Base-by-base conservation (phyloP, 2,888 invertebrate genomes). In the Caenorhabditis sinica region DNA sequence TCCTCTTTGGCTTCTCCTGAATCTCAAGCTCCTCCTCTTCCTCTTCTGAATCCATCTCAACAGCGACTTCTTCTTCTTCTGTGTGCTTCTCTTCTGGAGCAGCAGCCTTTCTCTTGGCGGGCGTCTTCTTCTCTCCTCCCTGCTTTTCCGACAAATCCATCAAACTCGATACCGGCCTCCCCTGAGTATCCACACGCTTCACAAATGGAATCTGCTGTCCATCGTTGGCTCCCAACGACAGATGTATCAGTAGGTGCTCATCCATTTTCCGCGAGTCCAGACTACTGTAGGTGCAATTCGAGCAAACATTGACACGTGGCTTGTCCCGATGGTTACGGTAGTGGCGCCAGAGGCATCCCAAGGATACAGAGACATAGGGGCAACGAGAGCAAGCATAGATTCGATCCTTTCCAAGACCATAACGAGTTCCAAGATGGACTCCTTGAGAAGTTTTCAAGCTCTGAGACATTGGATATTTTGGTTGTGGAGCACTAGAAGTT, bases 271-370 rank as follows among this genome's bases (percentile, higher is more conserved):
- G 2, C 17, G 58, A 65, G 13, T 82, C 81, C 23, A 74, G 51
- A 1, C 82, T 82, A 33, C 85, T 85, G 43, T 85, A 85, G 9
- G 72, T 58, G 36, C 85, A 85, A n/a, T 33, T 56, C 17, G 85
- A 85, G 77, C 85, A 85, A 6, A 82, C 49, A 28, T 82, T 65
- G 66, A 60, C 71, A 36, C 51, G 40, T 8, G 74, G 49, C 36
- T 40, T 45, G 0, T 8, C 4, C 0, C 72, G 49, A 74, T 77
- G 61, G 33, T 77, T 63, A 1, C 66, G 72, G 30, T 43, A 17
- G 15, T 88, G 88, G 40, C 82, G 66, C 82, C 86, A 83, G 56
- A 87, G 77, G 17, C 76, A 65, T 30, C 79, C 85, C 13, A 88
- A 9, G 2, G 76, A 20, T 0, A 72, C 17, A 1, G 82, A 60